Base-by-base conservation (phyloP, 2,113 vertebrate genomes). In the Lathamus discolor region DNA sequence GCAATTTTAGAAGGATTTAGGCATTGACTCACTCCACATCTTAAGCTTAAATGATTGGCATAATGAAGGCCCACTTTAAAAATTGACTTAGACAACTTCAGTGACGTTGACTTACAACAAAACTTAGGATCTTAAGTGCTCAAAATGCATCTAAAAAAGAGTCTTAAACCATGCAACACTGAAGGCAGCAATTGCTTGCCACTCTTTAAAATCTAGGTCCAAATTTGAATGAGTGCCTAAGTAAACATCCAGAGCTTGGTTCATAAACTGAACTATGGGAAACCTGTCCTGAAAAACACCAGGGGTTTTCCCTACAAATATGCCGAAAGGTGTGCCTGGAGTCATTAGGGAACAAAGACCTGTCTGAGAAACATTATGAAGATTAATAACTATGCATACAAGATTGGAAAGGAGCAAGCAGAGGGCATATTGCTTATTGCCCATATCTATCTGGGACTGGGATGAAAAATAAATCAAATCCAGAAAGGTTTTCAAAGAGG, bases 341-440 rank as follows among this genome's bases (percentile, higher is more conserved):
- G 86, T 90, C 93, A 96, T 97, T 97, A 95, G 93, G 95, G 95
- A 96, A 95, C 86, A 96, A 96, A 96, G 95, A 95, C 74, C 90
- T 96, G 93, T 97, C 95, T 92, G 80, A 93, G 74, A 84, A 96
- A 89, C 90, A 94, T 96, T 96, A 96, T 96, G 92, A 96, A 96
- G 95, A 97, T 97, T 97, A 96, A 97, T 96, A 97, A 96, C 95
- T 90, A 41, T 93, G 92, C 90, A 96, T 96, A 96, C 88, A 91
- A 84, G 93, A 95, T 88, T 90, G 90, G 92, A 95, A 96, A 86
- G 95, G 94, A 96, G 90, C 96, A 94, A 95, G 84, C 77, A 92
- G 92, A 97, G 93, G 92, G 95, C 95, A 72, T 96, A 93, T 89
- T 96, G 55, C 90, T 96, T 96, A 95, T 96, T 96, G 92, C 95